A percentile compares a stretch with the other conserved stretches of the same genome.
phyloP scores from a whole-genome alignment of 2,797 vertebrate genomes.

The Momotus momota region DNA sequence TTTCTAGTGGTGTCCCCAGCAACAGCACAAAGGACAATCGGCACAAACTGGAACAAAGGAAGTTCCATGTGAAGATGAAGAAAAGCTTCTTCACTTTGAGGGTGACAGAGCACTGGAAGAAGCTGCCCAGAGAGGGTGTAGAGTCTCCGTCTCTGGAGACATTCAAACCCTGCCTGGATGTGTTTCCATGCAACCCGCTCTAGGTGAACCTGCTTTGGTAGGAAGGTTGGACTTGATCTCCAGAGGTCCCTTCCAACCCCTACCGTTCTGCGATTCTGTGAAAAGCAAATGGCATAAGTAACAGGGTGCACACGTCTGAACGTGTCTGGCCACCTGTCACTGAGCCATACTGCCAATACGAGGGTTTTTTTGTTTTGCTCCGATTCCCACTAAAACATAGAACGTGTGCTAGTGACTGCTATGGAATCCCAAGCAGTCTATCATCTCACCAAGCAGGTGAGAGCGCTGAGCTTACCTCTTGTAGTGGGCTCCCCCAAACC shows the following conservation, averaged over 20 bases:
- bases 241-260: not conserved
- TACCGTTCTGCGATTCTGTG: not conserved
- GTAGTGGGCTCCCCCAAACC: not conserved
- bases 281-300: not conserved
- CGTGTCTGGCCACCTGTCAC: not conserved
- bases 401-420: not conserved
- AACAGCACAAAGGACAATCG: too few relatives aligned
- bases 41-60: not conserved
- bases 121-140: not conserved
- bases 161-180: not conserved
- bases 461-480: not conserved
- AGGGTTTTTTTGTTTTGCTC: not conserved
- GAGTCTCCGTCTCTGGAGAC: not conserved
- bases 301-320: not conserved
- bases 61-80: not conserved
- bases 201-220: not conserved
- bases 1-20: not conserved
- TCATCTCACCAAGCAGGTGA: not conserved
- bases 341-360: fast-evolving
- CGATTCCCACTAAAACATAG: not conserved
- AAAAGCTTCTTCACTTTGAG: not conserved
- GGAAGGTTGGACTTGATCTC: not conserved
- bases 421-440: not conserved
- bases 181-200: not conserved
- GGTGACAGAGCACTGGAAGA: not conserved